phyloP scores from a whole-genome alignment of 2,888 invertebrate genomes.

The Eristalis tenax region DNA sequence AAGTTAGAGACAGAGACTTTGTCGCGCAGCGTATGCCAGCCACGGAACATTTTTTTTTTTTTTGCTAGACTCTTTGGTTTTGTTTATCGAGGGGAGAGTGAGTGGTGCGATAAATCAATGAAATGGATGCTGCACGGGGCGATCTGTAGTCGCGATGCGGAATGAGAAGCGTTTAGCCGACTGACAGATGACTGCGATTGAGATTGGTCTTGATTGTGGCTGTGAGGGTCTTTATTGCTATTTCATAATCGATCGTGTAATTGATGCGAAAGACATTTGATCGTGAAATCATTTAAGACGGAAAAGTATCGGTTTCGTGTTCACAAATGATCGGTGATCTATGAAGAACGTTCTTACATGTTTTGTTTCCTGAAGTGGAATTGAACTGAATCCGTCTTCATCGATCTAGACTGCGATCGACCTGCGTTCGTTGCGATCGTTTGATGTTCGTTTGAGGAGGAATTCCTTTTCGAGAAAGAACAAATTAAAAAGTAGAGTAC shows the following conservation, averaged over 20 bases:
- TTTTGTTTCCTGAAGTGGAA: background rate
- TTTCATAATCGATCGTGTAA: slow-evolving; percentile 59
- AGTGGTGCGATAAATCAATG: slow-evolving; percentile 38
- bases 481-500: no score
- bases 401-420: background rate
- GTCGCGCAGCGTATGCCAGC: background rate
- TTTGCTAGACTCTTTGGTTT: slow-evolving; percentile 1
- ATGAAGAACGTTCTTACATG: background rate
- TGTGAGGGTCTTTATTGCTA: slow-evolving; percentile 1
- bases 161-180: slow-evolving; percentile 24
- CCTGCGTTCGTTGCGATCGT: no score
- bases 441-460: background rate
- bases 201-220: background rate
- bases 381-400: background rate
- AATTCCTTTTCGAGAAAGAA: background rate
- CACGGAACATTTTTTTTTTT: background rate
- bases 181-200: slow-evolving; percentile 36
- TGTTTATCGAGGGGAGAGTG: slow-evolving; percentile 47
- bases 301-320: background rate
- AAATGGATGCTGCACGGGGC: slow-evolving; percentile 17
- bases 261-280: slow-evolving; percentile 43
- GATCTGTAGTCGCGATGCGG: background rate
- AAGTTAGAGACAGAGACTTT: background rate
- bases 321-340: background rate
- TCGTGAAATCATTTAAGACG: slow-evolving; percentile 48